Conservation (phyloP, 1,140 invertebrate genomes). For the Leguminivora glycinivorella region DNA sequence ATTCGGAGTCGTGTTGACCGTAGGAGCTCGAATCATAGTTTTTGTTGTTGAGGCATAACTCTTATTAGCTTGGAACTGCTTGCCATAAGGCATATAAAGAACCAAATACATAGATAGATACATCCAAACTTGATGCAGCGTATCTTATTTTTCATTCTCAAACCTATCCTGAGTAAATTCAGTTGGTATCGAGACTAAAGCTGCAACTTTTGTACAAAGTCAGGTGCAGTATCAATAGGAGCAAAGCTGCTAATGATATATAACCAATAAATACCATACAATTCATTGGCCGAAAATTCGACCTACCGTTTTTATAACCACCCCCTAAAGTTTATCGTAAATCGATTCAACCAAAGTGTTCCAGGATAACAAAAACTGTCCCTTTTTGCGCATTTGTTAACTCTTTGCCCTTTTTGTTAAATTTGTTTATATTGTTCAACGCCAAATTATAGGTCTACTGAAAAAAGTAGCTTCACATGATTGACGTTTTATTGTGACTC, state of each 20-base stretch:
- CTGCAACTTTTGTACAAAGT: conserved; percentile 1
- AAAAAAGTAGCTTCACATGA: conserved; percentile 42
- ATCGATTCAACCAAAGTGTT: conserved; percentile 48
- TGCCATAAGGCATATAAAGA: no score
- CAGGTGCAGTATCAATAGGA: conserved; percentile 10
- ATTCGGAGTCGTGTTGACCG: no score
- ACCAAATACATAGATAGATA: no score
- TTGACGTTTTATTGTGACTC: conserved; percentile 60
- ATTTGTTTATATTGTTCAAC: conserved; percentile 17
- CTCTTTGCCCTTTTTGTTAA: conserved; percentile 3
- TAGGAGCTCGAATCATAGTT: no score
- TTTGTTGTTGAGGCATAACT: no score
- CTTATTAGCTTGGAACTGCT: no score
- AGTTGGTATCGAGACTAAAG: background rate
- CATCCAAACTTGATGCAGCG: no score
- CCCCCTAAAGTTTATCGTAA: conserved; percentile 53
- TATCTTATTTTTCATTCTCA: no score
- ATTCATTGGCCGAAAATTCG: conserved; percentile 53
- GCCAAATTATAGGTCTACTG: conserved; percentile 13
- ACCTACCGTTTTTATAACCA: conserved; percentile 64
- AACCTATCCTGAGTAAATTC: background rate
- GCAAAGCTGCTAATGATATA: conserved; percentile 19
- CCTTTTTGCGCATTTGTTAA: conserved; percentile 23
- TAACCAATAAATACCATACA: conserved; percentile 23
- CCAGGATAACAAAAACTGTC: background rate